These are phyloP conservation scores for Lapara coniferarum DNA, from an alignment of 2,888 invertebrate genomes.

Conservation along the genomic window DNA sequence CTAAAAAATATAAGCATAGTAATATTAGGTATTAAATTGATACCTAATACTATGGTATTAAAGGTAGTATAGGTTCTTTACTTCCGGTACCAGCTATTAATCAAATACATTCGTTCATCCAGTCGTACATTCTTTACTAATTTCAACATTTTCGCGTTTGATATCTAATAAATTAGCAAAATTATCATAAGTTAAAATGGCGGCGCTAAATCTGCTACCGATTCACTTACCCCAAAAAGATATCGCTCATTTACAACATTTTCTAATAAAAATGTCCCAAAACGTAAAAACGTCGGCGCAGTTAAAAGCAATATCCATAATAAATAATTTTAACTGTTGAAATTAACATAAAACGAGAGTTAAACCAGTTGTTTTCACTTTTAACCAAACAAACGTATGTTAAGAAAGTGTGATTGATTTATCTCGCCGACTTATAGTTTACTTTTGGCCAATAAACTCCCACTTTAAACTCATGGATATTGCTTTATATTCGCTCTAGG, in stretches of 20 bases:
- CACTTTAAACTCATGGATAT: neutral
- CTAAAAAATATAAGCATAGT: too few relatives aligned
- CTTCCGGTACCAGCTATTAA: too few relatives aligned
- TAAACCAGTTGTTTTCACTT: conserved; percentile 40
- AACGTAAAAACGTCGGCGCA: conserved; percentile 10
- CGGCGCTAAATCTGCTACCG: neutral
- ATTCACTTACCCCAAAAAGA: conserved; percentile 1
- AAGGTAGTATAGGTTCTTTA: too few relatives aligned
- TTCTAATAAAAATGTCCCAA: conserved; percentile 2
- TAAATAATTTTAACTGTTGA: conserved; percentile 39
- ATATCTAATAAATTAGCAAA: neutral
- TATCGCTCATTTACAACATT: conserved; percentile 10
- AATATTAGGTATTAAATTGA: too few relatives aligned
- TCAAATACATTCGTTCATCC: too few relatives aligned
- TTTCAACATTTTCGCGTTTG: too few relatives aligned
- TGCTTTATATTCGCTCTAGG: too few relatives aligned
- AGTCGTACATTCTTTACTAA: too few relatives aligned
- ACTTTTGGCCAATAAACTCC: conserved; percentile 28
- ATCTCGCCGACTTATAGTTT: conserved; percentile 19
- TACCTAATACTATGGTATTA: too few relatives aligned
- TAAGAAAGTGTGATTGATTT: conserved; percentile 26
- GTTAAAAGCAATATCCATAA: conserved; percentile 26
- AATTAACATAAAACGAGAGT: conserved; percentile 39
- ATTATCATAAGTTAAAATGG: neutral
- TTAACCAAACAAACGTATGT: conserved; percentile 35